Evolutionary conservation across 2,797 vertebrate species (phyloP), one percentile per base, ranked within the genome.

Genomic region (Tokudaia muenninki): DNA sequence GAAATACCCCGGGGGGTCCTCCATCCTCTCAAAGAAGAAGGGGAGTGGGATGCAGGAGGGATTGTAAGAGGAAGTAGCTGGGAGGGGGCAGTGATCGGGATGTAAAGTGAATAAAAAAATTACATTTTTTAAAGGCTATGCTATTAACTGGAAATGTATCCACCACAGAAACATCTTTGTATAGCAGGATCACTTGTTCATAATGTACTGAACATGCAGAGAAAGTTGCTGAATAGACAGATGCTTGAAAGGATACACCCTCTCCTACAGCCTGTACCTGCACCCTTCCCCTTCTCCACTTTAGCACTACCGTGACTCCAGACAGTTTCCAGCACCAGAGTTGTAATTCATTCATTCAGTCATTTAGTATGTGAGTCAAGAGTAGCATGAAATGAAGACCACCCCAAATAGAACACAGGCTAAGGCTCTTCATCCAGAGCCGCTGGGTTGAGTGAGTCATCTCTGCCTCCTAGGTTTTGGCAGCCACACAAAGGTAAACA

Each of bases 311-410:
- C 80, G 1, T 34, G 11, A 74, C 26, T 50, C 19, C 34, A 14
- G 26, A 77, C 61, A 52, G 11, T 67, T 91, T 70, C 93, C 79
- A 31, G 16, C 11, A 72, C 17, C 12, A 81, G 17, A 3, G 6
- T 3, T 63, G 17, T 50, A n/a, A 91, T 83, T 75, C 77, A 92
- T 70, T 70, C 80, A 82, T 41, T 59, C 61, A 74, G 21, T 84
- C 50, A 19, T 13, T 70, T 41, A 47, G 9, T 37, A 34, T 65
- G n/a, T n/a, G 44, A 67, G 10, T 57, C 22, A 34, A 34, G 12
- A 29, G 13, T n/a, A 31, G n/a, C 80, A 80, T 63, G 75, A 84
- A 70, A 50, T 13, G 10, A 84, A 91, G 59, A 59, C 70, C 57
- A 82, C 14, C 6, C 37, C 72, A 90, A 82, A 10, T 1, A 44